phyloP scores from a whole-genome alignment of 2,888 invertebrate genomes.

The Lacanobia oleracea region DNA sequence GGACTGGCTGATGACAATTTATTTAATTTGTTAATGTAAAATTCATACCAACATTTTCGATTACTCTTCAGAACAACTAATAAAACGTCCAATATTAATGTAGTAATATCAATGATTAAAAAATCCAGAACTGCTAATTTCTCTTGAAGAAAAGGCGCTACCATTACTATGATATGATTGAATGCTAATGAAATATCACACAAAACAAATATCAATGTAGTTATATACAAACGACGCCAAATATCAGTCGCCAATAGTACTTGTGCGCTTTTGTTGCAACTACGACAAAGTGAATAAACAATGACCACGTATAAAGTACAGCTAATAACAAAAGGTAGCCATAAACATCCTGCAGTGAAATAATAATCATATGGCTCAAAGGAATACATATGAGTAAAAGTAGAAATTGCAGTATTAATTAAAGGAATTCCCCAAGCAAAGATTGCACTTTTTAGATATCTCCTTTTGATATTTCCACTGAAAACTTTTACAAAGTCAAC shows the following conservation, averaged over 20 bases:
- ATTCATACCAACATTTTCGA: not conserved
- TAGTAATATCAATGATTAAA: not conserved
- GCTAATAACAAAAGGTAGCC: not conserved
- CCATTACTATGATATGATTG: not conserved
- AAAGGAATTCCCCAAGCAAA: too few species aligned
- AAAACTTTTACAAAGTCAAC: constrained; percentile 3
- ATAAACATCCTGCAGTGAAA: not conserved
- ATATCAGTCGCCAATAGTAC: not conserved
- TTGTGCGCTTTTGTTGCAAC: not conserved
- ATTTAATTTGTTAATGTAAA: not conserved
- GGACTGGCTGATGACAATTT: not conserved
- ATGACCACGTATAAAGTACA: not conserved
- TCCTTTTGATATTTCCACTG: not conserved
- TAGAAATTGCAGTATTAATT: not conserved
- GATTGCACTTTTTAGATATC: too few species aligned
- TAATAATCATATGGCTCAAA: not conserved
- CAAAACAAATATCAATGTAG: not conserved
- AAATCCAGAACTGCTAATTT: not conserved
- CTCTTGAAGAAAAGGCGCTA: not conserved
- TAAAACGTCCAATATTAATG: not conserved
- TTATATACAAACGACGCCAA: constrained; percentile 4
- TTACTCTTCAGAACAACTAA: constrained; percentile 3
- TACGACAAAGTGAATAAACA: not conserved
- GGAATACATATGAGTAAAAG: not conserved
- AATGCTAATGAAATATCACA: not conserved